phyloP scores from a whole-genome alignment of 2,888 invertebrate genomes.

The Cryptosula pallasiana region DNA sequence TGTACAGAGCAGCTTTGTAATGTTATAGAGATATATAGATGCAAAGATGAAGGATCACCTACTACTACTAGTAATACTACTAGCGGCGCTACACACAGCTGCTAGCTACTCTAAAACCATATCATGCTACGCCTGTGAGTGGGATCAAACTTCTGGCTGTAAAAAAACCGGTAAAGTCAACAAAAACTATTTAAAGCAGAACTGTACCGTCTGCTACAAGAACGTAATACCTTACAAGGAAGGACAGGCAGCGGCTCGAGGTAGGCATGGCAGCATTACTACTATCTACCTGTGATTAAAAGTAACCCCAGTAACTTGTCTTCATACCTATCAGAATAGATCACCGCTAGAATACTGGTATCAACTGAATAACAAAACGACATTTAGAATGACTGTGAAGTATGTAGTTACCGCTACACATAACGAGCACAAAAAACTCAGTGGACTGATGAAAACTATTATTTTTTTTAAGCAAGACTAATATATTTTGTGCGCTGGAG shows the following conservation, averaged over 20 bases:
- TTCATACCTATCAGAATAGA: too few species aligned
- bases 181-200: conserved; percentile 2
- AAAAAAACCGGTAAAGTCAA: background rate
- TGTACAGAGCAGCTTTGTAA: too few species aligned
- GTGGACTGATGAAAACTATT: too few species aligned
- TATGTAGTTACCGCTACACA: too few species aligned
- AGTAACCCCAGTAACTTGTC: too few species aligned
- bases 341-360: background rate
- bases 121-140: conserved; percentile 7
- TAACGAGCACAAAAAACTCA: too few species aligned
- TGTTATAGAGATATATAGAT: too few species aligned
- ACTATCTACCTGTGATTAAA: too few species aligned
- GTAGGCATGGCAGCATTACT: conserved; percentile 1
- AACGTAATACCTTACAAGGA: background rate
- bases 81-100: background rate
- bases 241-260: conserved; percentile 4
- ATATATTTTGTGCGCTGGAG: too few species aligned
- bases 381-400: too few species aligned
- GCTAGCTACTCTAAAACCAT: background rate
- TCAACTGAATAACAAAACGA: background rate
- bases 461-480: too few species aligned
- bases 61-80: conserved; percentile 1
- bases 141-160: background rate
- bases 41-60: too few species aligned
- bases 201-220: conserved; percentile 15